Base-by-base conservation (phyloP, 2,888 invertebrate genomes). In the Noctua janthina region DNA sequence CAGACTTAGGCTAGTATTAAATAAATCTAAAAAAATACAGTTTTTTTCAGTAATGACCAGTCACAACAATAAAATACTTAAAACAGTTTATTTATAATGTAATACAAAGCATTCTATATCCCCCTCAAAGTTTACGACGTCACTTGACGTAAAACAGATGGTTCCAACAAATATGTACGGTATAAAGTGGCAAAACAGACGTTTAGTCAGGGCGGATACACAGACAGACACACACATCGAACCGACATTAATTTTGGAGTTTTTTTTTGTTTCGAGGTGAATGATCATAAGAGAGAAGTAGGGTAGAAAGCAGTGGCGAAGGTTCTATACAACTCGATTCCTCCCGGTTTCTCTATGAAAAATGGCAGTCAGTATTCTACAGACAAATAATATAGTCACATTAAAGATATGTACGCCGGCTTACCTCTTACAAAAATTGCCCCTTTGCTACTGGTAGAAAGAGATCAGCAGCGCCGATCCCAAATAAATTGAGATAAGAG, bases 81-180 rank as follows among this genome's bases (percentile, higher is more conserved):
- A 85, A 87, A 83, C 68, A 71, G 86, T 91, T 88, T 91, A 91
- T 91, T 91, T 92, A 89, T 91, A 91, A 79, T 82, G 78, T 88
- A 90, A 90, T 89, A 94, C 93, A 95, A 94, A 94, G 93, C 91
- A 90, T 89, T 88, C 92, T 88, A 85, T 88, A 90, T 91, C 92
- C 93, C 94, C 93, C 93, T 93, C 90, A 91, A 91, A 93, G 91
- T 92, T 94, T 95, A 96, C 93, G 94, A 94, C 91, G 83, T 88
- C 90, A 90, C 92, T 93, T 94, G 95, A 96, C 93, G 91, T 89
- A 90, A 92, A 94, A 87, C 96, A 96, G 95, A 96, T 96, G 96
- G 79, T 92, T 91, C 90, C 88, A 93, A 94, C 93, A 95, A 95
- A 95, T 94, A 94, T 91, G 77, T 85, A 88, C 89, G 87, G 90